Evolutionary conservation across 1,140 invertebrate genomes (phyloP).

Genomic region (Rhynchophorus ferrugineus): DNA sequence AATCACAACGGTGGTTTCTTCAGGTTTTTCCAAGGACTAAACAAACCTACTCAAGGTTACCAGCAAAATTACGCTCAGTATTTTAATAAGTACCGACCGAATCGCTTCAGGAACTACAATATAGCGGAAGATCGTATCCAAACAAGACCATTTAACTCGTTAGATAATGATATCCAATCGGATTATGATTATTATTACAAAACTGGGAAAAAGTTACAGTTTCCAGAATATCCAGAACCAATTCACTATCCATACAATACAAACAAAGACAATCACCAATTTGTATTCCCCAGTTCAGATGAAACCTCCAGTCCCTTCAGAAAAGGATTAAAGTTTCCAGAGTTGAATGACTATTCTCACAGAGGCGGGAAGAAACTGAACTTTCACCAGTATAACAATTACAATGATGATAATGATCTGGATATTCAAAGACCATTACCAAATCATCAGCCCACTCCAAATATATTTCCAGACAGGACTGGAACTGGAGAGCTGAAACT

Average conservation of each 20-base stretch:
- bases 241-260: not conserved
- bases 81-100: constrained; percentile 7
- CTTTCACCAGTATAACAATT: constrained; percentile 9
- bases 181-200: not conserved
- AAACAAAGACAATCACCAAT: not conserved
- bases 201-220: not conserved
- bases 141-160: constrained; percentile 19
- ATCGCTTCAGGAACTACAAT: constrained; percentile 1
- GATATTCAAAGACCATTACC: constrained; percentile 31
- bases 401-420: constrained; percentile 17
- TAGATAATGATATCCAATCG: not conserved
- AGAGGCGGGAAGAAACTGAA: constrained; percentile 23
- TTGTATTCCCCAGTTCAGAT: not conserved
- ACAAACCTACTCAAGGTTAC: constrained; percentile 1
- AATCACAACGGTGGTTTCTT: constrained; percentile 82
- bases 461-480: constrained; percentile 42
- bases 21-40: constrained; percentile 57
- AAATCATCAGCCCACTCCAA: constrained; percentile 28
- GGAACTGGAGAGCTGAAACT: constrained; percentile 41
- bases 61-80: constrained; percentile 17
- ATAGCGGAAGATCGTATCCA: constrained; percentile 26
- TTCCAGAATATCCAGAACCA: not conserved
- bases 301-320: not conserved
- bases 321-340: constrained; percentile 21
- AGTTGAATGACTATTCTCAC: constrained; percentile 4